Base-by-base conservation (phyloP, 2,888 invertebrate genomes). In the Eugnorisma glareosa region DNA sequence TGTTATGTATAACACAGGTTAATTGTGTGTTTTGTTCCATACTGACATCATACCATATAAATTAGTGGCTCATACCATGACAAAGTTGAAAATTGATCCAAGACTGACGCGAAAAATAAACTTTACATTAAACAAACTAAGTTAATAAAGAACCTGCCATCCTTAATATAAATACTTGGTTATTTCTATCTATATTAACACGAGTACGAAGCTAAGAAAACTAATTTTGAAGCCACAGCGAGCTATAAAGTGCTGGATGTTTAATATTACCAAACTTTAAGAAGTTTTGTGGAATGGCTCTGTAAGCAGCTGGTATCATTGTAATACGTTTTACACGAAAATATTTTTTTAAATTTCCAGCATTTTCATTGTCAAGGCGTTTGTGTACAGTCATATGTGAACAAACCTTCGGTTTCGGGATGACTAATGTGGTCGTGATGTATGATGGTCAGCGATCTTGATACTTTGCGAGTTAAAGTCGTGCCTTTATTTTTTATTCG, bases 241-340 rank as follows among this genome's bases (percentile, higher is more conserved):
- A 83, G 86, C 79, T 68, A 72, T 79, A 83, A 83, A 83, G 28
- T 73, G 59, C 40, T 83, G 70, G 51, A 69, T 83, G 66, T 86
- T 86, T 71, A 72, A 78, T 72, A 83, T 83, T 83, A 83, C 21
- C 18, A 31, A 83, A 83, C 63, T 83, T 86, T 78, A 72, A 82
- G 79, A 73, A 70, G 37, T 83, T 72, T 31, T 45, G 40, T 40
- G 64, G 18, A 64, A 64, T 64, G 70, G 67, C 48, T 70, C 59
- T 66, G 68, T 61, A 64, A 82, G 64, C 85, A 82, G 76, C 71
- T 82, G 82, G 59, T 82, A 66, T 82, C 77, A 81, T 68, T 73
- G 73, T 59, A 31, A 40, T 28, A 64, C 64, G 10, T 61, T 28
- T 77, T 67, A 66, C 15, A 48, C 48, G n/a, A 64, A 40, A 64